Conservation (phyloP, 2,888 invertebrate genomes). For the Byasa hedistus region DNA sequence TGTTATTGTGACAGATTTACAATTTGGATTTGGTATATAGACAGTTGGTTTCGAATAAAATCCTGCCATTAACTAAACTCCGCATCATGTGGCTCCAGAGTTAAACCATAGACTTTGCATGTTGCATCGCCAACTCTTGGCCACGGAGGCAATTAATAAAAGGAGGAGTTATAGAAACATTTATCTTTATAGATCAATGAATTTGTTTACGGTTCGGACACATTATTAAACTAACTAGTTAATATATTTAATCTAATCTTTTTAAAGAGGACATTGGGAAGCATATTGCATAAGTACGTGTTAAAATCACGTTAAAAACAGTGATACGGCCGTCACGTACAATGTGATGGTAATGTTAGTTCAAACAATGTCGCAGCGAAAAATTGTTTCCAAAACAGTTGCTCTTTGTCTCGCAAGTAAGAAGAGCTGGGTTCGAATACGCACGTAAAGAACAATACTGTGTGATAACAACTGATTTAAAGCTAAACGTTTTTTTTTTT, state of each 20-base stretch:
- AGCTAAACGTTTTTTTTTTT: not conserved
- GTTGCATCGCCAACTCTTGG: too few relatives aligned
- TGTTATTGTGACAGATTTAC: too few relatives aligned
- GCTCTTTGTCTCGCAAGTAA: constrained; percentile 15
- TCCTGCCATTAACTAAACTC: too few relatives aligned
- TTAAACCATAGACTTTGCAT: too few relatives aligned
- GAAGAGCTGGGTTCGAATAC: constrained; percentile 3
- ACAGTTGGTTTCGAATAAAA: too few relatives aligned
- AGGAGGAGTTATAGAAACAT: too few relatives aligned
- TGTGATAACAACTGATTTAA: constrained; percentile 7
- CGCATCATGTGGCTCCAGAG: too few relatives aligned
- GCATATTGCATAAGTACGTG: constrained; percentile 9
- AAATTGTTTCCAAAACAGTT: constrained; percentile 19
- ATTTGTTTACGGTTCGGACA: not conserved
- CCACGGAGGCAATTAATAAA: too few relatives aligned
- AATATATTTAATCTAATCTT: not conserved
- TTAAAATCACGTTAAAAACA: constrained; percentile 5
- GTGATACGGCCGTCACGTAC: constrained; percentile 10
- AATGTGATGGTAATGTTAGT: constrained; percentile 6
- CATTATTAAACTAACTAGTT: not conserved
- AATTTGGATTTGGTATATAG: too few relatives aligned
- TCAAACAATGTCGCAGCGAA: constrained; percentile 16
- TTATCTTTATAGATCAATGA: too few relatives aligned
- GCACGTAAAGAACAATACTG: constrained; percentile 10
- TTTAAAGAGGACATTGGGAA: not conserved